These are phyloP conservation scores for Margarornis squamiger DNA, from an alignment of 2,797 vertebrate genomes.

Conservation along the genomic window DNA sequence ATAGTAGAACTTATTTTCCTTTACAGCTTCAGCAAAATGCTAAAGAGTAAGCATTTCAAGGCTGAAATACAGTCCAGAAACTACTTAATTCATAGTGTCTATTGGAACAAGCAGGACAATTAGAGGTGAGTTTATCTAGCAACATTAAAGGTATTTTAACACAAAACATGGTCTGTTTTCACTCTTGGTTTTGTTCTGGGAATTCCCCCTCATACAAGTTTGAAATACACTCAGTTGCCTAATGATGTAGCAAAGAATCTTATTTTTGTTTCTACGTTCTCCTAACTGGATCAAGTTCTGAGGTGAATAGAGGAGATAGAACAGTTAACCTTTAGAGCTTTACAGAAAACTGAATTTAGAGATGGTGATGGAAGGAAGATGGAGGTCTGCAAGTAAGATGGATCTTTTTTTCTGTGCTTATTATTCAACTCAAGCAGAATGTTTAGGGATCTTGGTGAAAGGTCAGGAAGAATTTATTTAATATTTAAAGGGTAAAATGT, in stretches of 20 bases:
- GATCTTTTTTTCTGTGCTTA: background rate
- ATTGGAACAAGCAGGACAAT: background rate
- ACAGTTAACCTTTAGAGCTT: background rate
- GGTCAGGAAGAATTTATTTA: background rate
- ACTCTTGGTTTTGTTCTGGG: background rate
- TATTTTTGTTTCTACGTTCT: background rate
- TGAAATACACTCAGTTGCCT: background rate
- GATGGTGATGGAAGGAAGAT: background rate
- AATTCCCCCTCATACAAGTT: background rate
- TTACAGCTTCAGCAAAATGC: background rate
- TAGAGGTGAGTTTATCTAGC: background rate
- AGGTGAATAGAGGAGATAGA: background rate
- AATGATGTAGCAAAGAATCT: background rate
- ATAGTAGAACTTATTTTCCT: background rate
- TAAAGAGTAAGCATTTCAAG: background rate
- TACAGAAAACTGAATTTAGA: background rate
- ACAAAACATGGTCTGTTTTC: background rate
- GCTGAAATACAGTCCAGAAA: background rate
- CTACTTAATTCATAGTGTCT: background rate
- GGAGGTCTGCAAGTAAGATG: background rate
- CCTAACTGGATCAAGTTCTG: background rate
- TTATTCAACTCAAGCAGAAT: background rate
- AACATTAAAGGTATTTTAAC: background rate
- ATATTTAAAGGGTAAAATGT: background rate
- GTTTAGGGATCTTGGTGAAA: background rate